Base-by-base conservation (phyloP, 2,888 invertebrate species). In the Scelioninae gen. 2 region DNA sequence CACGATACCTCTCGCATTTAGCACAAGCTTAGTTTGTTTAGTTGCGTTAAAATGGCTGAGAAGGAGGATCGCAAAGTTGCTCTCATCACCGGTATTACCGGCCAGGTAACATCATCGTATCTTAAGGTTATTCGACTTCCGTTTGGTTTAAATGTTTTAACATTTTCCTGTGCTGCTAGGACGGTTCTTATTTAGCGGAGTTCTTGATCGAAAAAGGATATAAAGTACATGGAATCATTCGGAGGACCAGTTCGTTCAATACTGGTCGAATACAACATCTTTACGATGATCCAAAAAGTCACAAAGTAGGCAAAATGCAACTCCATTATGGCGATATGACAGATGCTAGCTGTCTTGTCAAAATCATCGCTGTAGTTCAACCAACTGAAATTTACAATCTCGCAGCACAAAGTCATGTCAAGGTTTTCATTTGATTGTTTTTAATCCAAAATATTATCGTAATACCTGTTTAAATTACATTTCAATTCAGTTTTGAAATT, bases 321-420 rank as follows among this genome's bases (percentile, higher is more conserved):
- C 88, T 99, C 5, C 99, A 99, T 86, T 99, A 99, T 86, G 99
- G 99, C 10, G 99, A 99, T 84, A 93, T 99, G 91, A 98, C 98
- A 0, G 99, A 99, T 86, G 97, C 97, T 50, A 96, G 97, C 75
- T 97, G 97, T 85, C 88, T 97, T 71, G 94, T 95, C 18, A 96
- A 95, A 88, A 91, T 96, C 28, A 94, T 97, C 60, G 90, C 89
- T 83, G 84, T 90, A 87, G 90, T 94, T 13, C 89, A 90, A 80
- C 99, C 99, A 0, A 91, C 91, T 33, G 99, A 99, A 88, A 95
- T 99, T 77, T 99, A 99, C 86, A 99, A 99, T 88, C 89, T 99
- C 75, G 99, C 97, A 0, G 99, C 99, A 0, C 98, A 99, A 85
- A 98, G 98, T 78, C 99, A 99, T 87, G 98, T 99, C 1, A 98